Percentiles rank a stretch among this genome's conserved stretches.
These are phyloP conservation scores for Brachionus koreanus DNA, from an alignment of 1,140 invertebrate species.

Conservation along the genomic window DNA sequence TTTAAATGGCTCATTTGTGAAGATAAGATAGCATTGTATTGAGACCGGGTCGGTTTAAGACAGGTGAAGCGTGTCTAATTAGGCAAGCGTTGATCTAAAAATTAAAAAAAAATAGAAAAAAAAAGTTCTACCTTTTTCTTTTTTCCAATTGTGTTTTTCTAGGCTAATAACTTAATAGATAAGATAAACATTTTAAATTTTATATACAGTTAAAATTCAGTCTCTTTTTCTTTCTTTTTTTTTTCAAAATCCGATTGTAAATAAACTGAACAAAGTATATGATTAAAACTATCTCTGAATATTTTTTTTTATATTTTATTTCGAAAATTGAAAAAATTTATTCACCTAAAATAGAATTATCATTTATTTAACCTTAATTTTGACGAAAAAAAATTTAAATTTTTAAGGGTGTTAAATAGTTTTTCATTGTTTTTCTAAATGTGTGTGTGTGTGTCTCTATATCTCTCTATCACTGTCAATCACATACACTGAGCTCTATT, in stretches of 20 bases:
- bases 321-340: neutral
- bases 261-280: slow-evolving; percentile 15
- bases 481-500: slow-evolving; percentile 5
- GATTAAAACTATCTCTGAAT: neutral
- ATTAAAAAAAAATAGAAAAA: neutral
- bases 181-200: slow-evolving; percentile 40
- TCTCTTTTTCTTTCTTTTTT: neutral
- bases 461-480: slow-evolving; percentile 23
- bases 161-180: slow-evolving; percentile 44
- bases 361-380: slow-evolving; percentile 43
- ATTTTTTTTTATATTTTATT: neutral
- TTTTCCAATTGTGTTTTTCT: slow-evolving; percentile 3
- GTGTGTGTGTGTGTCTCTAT: neutral
- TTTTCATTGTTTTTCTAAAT: neutral
- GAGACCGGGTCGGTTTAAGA: neutral
- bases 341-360: slow-evolving; percentile 18
- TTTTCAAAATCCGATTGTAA: slow-evolving; percentile 33
- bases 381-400: neutral
- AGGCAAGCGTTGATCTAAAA: slow-evolving; percentile 6
- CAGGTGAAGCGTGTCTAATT: slow-evolving; percentile 22
- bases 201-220: neutral
- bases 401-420: slow-evolving; percentile 19
- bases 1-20: slow-evolving; percentile 23
- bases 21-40: slow-evolving; percentile 5
- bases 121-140: neutral